These are phyloP conservation scores for Condylura cristata DNA, from an alignment of 2,113 vertebrate genomes.

Conservation along the genomic window DNA sequence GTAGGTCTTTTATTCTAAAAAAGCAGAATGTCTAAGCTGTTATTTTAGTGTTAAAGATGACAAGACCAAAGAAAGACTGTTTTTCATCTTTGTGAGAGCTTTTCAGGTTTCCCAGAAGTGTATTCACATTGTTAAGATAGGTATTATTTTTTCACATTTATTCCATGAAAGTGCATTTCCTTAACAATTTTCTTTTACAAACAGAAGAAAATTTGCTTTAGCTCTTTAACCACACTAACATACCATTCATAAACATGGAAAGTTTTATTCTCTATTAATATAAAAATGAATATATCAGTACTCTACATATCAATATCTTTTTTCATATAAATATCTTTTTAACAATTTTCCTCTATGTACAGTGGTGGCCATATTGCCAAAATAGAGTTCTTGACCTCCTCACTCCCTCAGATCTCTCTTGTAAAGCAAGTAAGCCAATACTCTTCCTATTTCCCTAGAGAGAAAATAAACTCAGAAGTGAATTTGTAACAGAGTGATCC, in stretches of 20 bases:
- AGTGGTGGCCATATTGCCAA: background rate
- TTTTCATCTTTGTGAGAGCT: slow-evolving; percentile 60
- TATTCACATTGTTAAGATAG: slow-evolving; percentile 61
- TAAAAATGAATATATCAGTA: background rate
- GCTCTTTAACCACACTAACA: background rate
- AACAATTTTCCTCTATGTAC: background rate
- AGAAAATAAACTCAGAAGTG: background rate
- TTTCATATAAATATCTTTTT: background rate
- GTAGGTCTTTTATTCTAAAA: slow-evolving; percentile 80
- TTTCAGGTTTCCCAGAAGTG: slow-evolving; percentile 59
- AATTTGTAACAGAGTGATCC: background rate
- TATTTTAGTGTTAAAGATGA: slow-evolving; percentile 82
- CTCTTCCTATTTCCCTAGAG: background rate
- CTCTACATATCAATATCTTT: background rate
- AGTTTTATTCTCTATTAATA: background rate
- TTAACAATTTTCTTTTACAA: background rate
- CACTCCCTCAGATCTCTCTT: background rate
- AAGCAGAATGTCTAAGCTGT: slow-evolving; percentile 77
- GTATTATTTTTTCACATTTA: slow-evolving; percentile 40
- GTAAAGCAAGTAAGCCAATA: background rate
- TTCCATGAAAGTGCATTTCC: slow-evolving; percentile 44
- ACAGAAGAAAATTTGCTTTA: background rate
- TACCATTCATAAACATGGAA: background rate
- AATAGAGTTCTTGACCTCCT: background rate
- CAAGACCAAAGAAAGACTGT: slow-evolving; percentile 69